These are phyloP conservation scores for Adela reaumurella DNA, from an alignment of 2,888 invertebrate species.

Conservation along the genomic window DNA sequence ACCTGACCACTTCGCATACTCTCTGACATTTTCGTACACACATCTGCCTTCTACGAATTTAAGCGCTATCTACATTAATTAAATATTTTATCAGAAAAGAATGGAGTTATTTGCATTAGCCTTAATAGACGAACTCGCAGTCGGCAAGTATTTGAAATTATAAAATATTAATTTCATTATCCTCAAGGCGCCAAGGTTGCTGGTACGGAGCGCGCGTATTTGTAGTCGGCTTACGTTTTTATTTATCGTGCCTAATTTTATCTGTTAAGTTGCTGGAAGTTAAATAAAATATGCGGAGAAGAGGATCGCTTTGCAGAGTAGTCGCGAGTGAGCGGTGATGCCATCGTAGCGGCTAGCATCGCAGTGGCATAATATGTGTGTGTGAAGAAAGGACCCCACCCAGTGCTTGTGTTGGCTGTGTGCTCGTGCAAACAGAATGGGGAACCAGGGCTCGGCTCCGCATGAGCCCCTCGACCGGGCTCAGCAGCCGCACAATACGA, in stretches of 20 bases:
- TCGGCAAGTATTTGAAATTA: too few relatives aligned
- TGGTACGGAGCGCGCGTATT: not conserved
- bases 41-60: too few relatives aligned
- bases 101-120: too few relatives aligned
- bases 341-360: not conserved
- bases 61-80: too few relatives aligned
- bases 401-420: too few relatives aligned
- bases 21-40: too few relatives aligned
- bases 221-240: not conserved
- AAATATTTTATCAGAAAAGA: too few relatives aligned
- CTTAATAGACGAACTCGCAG: too few relatives aligned
- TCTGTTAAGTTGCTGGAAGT: not conserved
- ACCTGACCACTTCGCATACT: too few relatives aligned
- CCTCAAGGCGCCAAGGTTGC: not conserved
- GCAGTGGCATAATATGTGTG: not conserved
- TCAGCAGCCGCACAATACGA: slow-evolving; percentile 34
- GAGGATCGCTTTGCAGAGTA: not conserved
- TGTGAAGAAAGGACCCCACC: too few relatives aligned
- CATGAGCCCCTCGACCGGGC: slow-evolving; percentile 78
- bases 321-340: not conserved
- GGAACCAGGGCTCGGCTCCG: slow-evolving; percentile 78
- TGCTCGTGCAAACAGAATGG: slow-evolving; percentile 50
- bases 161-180: too few relatives aligned
- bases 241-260: not conserved
- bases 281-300: not conserved